These are phyloP conservation scores for Standfussiana lucernea DNA, from an alignment of 2,888 invertebrate genomes.

Conservation along the genomic window DNA sequence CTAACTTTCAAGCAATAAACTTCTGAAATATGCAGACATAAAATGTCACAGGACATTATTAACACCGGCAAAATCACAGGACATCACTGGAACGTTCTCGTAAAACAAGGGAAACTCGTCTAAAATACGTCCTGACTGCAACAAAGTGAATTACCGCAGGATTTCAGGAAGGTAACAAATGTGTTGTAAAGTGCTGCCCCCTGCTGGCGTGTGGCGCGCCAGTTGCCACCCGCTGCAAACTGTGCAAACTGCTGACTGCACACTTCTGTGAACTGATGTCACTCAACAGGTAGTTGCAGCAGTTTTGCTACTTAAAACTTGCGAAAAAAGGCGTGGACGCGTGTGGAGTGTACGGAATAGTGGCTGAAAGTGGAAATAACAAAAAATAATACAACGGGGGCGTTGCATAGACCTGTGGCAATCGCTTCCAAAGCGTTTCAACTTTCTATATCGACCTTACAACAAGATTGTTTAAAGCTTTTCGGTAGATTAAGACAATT, in stretches of 20 bases:
- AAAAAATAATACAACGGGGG: no score
- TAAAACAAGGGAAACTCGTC: slow-evolving; percentile 42
- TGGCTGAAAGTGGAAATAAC: not conserved
- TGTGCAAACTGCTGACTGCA: slow-evolving; percentile 36
- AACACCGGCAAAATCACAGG: slow-evolving; percentile 22
- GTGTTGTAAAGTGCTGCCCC: slow-evolving; percentile 43
- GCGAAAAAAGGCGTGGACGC: not conserved
- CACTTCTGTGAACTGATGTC: slow-evolving; percentile 13
- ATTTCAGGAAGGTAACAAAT: slow-evolving; percentile 57
- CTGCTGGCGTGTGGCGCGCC: slow-evolving; percentile 12
- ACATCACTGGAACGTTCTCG: slow-evolving; percentile 18
- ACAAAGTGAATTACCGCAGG: slow-evolving; percentile 50
- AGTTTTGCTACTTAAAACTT: not conserved
- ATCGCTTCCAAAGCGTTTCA: no score
- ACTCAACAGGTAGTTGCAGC: not conserved
- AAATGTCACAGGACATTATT: slow-evolving; percentile 13
- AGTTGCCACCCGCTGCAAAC: slow-evolving; percentile 29
- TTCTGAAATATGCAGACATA: slow-evolving; percentile 2
- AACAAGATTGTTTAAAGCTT: not conserved
- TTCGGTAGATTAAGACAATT: not conserved
- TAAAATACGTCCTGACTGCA: slow-evolving; percentile 31
- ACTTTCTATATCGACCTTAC: not conserved
- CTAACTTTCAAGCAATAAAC: slow-evolving; percentile 9
- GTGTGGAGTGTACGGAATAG: not conserved
- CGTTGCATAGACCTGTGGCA: no score